A percentile compares a stretch with the other conserved stretches of the same genome.
These are phyloP conservation scores for Chitala chitala DNA, from an alignment of 2,113 vertebrate genomes.

Conservation along the genomic window DNA sequence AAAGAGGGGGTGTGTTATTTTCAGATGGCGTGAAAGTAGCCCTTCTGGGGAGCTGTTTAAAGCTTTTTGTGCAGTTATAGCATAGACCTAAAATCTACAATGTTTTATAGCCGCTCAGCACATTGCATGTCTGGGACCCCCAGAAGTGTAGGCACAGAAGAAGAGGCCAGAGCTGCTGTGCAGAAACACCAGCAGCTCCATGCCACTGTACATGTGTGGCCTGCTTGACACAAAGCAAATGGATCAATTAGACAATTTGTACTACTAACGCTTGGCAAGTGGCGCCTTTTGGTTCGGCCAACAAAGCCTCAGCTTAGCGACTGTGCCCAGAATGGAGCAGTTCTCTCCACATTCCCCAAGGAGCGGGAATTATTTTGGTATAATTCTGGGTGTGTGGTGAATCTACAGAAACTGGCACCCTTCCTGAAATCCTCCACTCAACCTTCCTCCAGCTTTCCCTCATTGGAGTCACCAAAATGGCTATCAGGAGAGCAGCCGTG, in stretches of 20 bases:
- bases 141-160: background rate
- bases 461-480: conserved; percentile 64
- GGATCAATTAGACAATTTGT: conserved; percentile 70
- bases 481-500: conserved; percentile 55
- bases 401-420: conserved; percentile 55
- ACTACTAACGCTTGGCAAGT: conserved; percentile 56
- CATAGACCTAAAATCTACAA: no score
- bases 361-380: conserved; percentile 62
- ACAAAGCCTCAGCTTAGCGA: conserved; percentile 60
- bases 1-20: background rate
- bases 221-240: conserved; percentile 55
- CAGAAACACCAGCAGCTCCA: background rate
- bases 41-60: no score
- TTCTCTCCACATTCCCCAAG: conserved; percentile 53
- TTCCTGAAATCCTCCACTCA: conserved; percentile 60
- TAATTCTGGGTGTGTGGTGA: conserved; percentile 61
- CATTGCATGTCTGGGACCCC: background rate
- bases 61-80: no score
- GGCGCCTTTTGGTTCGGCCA: conserved; percentile 52
- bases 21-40: no score
- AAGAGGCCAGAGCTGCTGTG: background rate
- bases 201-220: background rate
- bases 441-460: conserved; percentile 63
- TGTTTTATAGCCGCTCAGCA: no score
- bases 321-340: conserved; percentile 58